Percentiles rank a stretch among this genome's conserved stretches.
Evolutionary conservation across 2,113 vertebrate genomes (phyloP).

Genomic region (Bagarius yarrelli): DNA sequence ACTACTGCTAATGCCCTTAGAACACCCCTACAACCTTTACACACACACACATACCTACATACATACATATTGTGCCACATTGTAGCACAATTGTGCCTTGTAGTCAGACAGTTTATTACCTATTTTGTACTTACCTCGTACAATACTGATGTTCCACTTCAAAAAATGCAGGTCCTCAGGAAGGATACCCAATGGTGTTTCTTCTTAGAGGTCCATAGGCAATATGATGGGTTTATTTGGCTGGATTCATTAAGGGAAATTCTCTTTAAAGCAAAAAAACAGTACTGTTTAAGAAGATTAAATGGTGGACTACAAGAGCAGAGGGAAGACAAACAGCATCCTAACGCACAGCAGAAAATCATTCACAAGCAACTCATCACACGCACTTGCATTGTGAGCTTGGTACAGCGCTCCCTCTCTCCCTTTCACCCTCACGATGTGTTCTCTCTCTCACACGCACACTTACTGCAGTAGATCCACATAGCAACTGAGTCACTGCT

Average conservation of each 20-base stretch:
- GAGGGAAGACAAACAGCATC: slow-evolving; percentile 58
- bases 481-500: slow-evolving; percentile 79
- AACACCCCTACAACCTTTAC: background rate
- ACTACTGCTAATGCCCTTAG: background rate
- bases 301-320: slow-evolving; percentile 52
- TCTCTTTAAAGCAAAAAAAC: slow-evolving; percentile 88
- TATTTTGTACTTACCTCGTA: slow-evolving; percentile 81
- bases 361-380: slow-evolving; percentile 57
- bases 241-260: slow-evolving; percentile 89
- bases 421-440: slow-evolving; percentile 50
- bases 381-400: slow-evolving; percentile 53
- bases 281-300: slow-evolving; percentile 70
- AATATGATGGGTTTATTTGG: slow-evolving; percentile 81
- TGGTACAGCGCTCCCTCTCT: slow-evolving; percentile 51
- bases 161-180: slow-evolving; percentile 83
- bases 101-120: background rate
- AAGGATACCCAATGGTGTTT: slow-evolving; percentile 82
- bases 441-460: slow-evolving; percentile 5
- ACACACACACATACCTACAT: background rate
- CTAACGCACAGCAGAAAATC: slow-evolving; percentile 68
- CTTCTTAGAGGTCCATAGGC: slow-evolving; percentile 82
- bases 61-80: background rate
- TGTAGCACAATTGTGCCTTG: background rate
- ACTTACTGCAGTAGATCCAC: slow-evolving; percentile 81
- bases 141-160: slow-evolving; percentile 80